Evolutionary conservation across 2,113 vertebrate species (phyloP).

Genomic region (Chionodraco myersi): DNA sequence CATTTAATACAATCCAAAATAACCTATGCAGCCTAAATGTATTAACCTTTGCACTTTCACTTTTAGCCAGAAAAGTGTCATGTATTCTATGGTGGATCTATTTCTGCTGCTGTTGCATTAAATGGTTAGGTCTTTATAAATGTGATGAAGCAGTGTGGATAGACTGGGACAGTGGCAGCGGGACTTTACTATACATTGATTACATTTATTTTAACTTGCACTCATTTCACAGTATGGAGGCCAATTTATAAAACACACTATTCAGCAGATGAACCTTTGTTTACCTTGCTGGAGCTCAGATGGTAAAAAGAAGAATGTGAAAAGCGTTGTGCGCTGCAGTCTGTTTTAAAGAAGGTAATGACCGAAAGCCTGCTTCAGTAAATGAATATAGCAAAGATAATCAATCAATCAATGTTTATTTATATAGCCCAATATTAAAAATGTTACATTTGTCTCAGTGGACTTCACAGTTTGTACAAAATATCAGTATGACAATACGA

Average conservation of each 20-base stretch:
- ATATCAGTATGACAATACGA: too few species aligned
- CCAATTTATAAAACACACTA: conserved; percentile 11
- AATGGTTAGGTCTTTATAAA: neutral
- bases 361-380: conserved; percentile 2
- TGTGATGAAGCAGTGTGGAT: neutral
- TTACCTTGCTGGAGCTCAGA: neutral
- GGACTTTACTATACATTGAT: conserved; percentile 14
- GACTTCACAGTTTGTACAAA: too few species aligned
- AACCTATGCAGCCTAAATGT: neutral
- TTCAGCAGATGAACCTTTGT: conserved; percentile 16
- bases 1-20: neutral
- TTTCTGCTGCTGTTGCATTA: neutral
- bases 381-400: conserved; percentile 3
- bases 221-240: conserved; percentile 7
- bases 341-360: neutral
- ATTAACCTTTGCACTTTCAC: neutral
- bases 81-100: neutral
- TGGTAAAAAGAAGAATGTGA: neutral
- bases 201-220: conserved; percentile 3
- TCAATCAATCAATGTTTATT: too few species aligned
- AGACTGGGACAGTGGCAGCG: neutral
- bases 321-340: neutral
- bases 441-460: too few species aligned
- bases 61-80: neutral
- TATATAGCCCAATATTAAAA: too few species aligned